phyloP scores from a whole-genome alignment of 2,888 invertebrate genomes.

The Syrphus vitripennis region DNA sequence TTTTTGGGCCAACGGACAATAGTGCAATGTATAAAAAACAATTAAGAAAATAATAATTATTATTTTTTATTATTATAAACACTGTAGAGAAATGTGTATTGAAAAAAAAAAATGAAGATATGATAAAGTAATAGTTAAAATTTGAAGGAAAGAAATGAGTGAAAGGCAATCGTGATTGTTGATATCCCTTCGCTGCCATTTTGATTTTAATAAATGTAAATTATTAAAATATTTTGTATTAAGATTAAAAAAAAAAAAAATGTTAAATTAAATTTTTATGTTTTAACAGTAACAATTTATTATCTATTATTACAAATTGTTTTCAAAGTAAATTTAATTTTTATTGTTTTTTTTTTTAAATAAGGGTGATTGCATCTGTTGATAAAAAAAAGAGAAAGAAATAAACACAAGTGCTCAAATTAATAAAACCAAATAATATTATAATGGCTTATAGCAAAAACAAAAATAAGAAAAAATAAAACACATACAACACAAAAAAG shows the following conservation, averaged over 20 bases:
- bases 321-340: neutral
- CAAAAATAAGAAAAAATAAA: constrained; percentile 18
- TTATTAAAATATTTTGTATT: constrained; percentile 43
- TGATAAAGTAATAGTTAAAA: neutral
- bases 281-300: neutral
- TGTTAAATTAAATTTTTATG: neutral
- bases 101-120: neutral
- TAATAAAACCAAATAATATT: neutral
- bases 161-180: constrained; percentile 43
- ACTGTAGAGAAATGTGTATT: neutral
- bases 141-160: constrained; percentile 11
- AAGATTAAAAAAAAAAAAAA: constrained; percentile 32
- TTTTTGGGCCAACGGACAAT: constrained; percentile 61
- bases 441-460: constrained; percentile 33
- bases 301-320: no score
- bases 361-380: constrained; percentile 12
- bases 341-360: neutral
- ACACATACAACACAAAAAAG: constrained; percentile 55
- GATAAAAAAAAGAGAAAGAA: neutral
- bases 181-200: constrained; percentile 54
- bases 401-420: constrained; percentile 31
- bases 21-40: constrained; percentile 52
- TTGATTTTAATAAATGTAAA: neutral
- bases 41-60: neutral
- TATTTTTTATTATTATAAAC: neutral